phyloP scores from a whole-genome alignment of 2,113 vertebrate species.

The Plestiodon gilberti region DNA sequence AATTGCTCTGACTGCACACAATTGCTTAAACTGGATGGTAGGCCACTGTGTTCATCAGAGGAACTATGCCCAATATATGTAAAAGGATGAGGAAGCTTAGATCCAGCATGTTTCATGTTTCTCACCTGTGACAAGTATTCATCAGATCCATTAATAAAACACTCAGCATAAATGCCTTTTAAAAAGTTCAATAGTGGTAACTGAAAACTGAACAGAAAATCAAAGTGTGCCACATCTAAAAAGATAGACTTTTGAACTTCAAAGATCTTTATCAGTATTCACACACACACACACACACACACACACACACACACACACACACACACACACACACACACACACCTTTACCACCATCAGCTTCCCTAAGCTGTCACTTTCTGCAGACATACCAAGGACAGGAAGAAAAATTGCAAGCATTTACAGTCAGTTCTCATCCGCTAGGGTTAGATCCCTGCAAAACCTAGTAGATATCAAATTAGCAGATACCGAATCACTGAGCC shows the following conservation, averaged over 20 bases:
- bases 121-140: not conserved
- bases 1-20: slow-evolving; percentile 23
- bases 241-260: not conserved
- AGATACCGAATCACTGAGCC: no score
- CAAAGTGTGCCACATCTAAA: not conserved
- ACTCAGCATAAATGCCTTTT: not conserved
- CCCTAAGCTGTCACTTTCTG: not conserved
- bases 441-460: no score
- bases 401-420: no score
- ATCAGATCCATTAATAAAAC: not conserved
- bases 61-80: slow-evolving; percentile 1
- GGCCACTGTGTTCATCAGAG: not conserved
- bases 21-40: not conserved
- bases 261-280: not conserved
- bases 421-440: no score
- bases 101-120: not conserved
- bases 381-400: no score
- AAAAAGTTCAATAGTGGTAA: not conserved
- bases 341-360: not conserved
- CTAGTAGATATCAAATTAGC: no score
- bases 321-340: no score
- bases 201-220: not conserved
- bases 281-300: no score
- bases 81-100: not conserved
- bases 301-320: no score